Evolutionary conservation across 2,888 invertebrate genomes (phyloP), one percentile per base, ranked within the genome.

Genomic region (Dichetophora obliterata): DNA sequence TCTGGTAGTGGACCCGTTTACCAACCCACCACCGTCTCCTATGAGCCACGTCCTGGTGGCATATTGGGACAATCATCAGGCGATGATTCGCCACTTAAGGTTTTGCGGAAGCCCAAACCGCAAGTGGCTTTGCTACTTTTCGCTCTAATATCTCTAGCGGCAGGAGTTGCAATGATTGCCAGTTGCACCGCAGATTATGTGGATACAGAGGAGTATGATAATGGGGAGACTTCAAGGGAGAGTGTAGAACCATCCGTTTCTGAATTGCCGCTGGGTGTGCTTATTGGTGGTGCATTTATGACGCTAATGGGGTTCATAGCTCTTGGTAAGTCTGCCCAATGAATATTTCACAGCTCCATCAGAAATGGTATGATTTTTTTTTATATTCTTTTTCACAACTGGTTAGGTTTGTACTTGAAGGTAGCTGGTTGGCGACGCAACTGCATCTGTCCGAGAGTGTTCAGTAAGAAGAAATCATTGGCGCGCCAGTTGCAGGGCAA

Each of bases 21-120:
- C 89, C 94, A 94, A 88, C 94, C 94, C 19, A 94, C 94, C 79
- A 94, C 94, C 81, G 94, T 94, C 81, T 94, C 94, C 75, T 94
- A 94, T 87, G 94, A 94, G 87, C 91, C 91, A 82, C 91, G 83
- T 87, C 90, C 77, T 86, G 89, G 86, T 82, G 69, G 79, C 37
- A 54, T 74, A 9, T 65, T 54, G 63, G 57, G 57, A 19, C 65
- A 74, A 52, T 84, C 85, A 59, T 84, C 85, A 5, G 83, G 84
- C 31, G 78, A 77, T 27, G 77, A 81, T 77, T 85, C 86, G 74
- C 84, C 85, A 19, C 81, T 86, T 79, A 84, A 84, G 80, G 82
- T 86, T 19, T 80, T 86, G 54, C 84, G 84, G 22, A 86, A 85
- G 78, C 84, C 86, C 43, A 83, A 84, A 78, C 83, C 83, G 50